Base-by-base conservation (phyloP, 2,113 vertebrate species). In the Harpagus bidentatus region DNA sequence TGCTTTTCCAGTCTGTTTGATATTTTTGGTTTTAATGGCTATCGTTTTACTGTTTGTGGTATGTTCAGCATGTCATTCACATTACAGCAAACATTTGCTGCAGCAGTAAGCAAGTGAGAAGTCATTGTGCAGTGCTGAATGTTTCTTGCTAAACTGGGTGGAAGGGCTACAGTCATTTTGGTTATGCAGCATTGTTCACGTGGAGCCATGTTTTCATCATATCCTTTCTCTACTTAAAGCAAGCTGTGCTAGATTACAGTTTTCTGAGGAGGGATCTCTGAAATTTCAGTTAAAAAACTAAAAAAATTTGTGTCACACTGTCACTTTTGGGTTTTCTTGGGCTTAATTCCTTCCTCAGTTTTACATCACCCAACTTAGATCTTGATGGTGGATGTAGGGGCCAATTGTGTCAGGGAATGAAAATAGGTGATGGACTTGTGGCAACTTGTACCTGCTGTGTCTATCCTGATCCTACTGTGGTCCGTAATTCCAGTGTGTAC, bases 21-120 rank as follows among this genome's bases (percentile, higher is more conserved):
- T 96, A 90, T 95, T 97, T 96, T 96, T 91, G 94, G 45, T 31
- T 84, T 86, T 94, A 90, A 88, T 84, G 93, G 88, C 90, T 86
- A 43, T 87, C 1, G 0, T 66, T 95, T 70, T 42, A 8, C 63
- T 96, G 93, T 92, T 96, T 63, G n/a, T 95, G 92, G 86, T 92
- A 56, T 84, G 82, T 94, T 92, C 69, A 78, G 67, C 65, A 65
- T 93, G 93, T 92, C 82, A 32, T 88, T 97, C 82, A 85, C 62
- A 19, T 67, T 82, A 91, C 91, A 94, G 83, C 36, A 81, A 95
- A 62, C 48, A 10, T 89, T 92, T 94, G 52, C 88, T 92, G 83
- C 86, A 82, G 58, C 78, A 45, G 16, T 80, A 82, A 87, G 80
- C 48, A 76, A 94, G 53, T 45, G 81, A 85, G 78, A 92, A 76